phyloP scores from a whole-genome alignment of 2,797 vertebrate genomes.

The Lepus townsendii region DNA sequence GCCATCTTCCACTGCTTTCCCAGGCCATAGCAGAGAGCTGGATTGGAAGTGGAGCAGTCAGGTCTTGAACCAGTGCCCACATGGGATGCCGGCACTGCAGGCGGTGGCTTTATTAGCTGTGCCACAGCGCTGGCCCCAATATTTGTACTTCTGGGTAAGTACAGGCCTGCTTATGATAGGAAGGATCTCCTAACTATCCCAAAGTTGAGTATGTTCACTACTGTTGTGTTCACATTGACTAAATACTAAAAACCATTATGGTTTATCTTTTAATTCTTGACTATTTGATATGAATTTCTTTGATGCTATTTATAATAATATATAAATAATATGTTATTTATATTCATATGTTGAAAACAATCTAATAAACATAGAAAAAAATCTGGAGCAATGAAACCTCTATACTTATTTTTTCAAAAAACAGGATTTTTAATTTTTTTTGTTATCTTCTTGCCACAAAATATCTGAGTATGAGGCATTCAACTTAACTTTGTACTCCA shows the following conservation, averaged over 20 bases:
- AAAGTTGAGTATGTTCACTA: background rate
- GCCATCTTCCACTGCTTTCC: too few species aligned
- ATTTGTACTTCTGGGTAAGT: constrained; percentile 55
- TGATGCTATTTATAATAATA: background rate
- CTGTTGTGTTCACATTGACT: background rate
- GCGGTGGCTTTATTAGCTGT: too few species aligned
- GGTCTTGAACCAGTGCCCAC: too few species aligned
- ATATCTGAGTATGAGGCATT: background rate
- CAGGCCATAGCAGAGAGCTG: too few species aligned
- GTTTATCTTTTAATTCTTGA: background rate
- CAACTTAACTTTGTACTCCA: background rate
- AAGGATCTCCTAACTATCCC: constrained; percentile 35
- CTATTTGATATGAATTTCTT: background rate
- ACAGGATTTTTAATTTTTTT: background rate
- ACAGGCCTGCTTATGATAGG: constrained; percentile 40
- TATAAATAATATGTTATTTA: background rate
- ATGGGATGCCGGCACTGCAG: too few species aligned
- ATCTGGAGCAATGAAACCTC: background rate
- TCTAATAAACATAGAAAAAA: background rate
- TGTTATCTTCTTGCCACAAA: background rate
- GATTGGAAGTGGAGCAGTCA: too few species aligned
- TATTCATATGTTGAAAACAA: background rate
- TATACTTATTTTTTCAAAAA: background rate
- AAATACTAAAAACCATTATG: background rate
- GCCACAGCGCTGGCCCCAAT: too few species aligned